A percentile compares a stretch with the other conserved stretches of the same genome.
These are phyloP conservation scores for Drosophila kurseongensis DNA, from an alignment of 1,140 invertebrate genomes.

Conservation along the genomic window DNA sequence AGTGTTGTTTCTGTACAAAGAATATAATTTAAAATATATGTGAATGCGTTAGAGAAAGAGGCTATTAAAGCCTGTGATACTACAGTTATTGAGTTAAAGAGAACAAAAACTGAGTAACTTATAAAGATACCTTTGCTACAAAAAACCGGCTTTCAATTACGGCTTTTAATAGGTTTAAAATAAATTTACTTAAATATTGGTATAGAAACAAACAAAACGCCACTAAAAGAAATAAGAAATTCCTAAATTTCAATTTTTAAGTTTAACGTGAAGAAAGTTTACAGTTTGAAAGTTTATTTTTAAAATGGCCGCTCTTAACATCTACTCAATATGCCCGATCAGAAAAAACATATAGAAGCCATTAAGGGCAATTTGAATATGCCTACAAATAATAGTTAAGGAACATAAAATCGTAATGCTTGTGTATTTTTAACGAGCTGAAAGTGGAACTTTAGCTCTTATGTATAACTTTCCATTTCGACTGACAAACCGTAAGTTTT, in stretches of 20 bases:
- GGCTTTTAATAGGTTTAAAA: background rate
- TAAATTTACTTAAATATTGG: background rate
- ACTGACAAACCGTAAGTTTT: background rate
- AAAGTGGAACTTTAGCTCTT: background rate
- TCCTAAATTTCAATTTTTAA: background rate
- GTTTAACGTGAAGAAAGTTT: background rate
- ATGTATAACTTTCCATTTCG: background rate
- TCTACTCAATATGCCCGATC: background rate
- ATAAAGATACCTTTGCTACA: background rate
- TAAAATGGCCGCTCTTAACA: background rate
- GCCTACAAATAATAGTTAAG: background rate
- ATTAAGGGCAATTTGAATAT: background rate
- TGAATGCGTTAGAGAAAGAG: background rate
- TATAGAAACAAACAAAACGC: background rate
- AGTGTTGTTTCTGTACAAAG: background rate
- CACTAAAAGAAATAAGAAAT: background rate
- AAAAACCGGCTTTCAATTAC: background rate
- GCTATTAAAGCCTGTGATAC: background rate
- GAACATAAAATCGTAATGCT: background rate
- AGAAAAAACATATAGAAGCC: background rate
- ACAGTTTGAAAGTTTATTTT: background rate
- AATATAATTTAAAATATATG: background rate
- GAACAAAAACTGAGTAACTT: constrained; percentile 1
- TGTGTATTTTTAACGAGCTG: background rate
- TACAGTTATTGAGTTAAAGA: background rate